Evolutionary conservation across 2,797 vertebrate genomes (phyloP), one percentile per base, ranked within the genome.

Genomic region (Phyllotis vaccarum): DNA sequence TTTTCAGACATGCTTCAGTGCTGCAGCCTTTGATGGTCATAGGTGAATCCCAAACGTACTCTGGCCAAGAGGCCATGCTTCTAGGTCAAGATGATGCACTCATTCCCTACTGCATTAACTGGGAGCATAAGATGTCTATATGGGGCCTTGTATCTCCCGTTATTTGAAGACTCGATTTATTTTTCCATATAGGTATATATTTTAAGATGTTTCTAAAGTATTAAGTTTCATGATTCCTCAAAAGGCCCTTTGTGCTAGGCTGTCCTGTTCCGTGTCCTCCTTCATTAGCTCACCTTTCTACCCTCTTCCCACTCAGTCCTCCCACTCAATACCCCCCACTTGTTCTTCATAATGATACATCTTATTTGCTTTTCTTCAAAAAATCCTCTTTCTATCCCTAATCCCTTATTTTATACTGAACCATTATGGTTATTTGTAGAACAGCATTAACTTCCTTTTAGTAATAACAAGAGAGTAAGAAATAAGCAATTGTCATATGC

Each of bases 381-480:
- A 37, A 37, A 40, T 72, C 3, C 19, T 40, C 68, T 64, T 14
- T 29, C 40, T 4, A 22, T 19, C n/a, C 68, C n/a, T 40, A 72
- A 9, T 40, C 21, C 17, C n/a, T 72, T 72, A 22, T 10, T 72
- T 19, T 37, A 4, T 72, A 22, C n/a, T 9, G 10, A 72, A 72
- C 8, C 37, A 37, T 40, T 72, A 29, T 9, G 3, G 17, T 72
- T 72, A 40, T 5, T 21, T 70, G 70, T 2, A 74, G 1, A 91
- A 3, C 6, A 5, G 37, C 64, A 43, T 14, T 89, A 6, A 72
- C 58, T 97, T 96, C 60, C 11, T 95, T 82, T 86, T 92, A 43
- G 78, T 76, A 95, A 56, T 87, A 79, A 60, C 31, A 75, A 54
- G 1, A 13, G 43, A 66, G n/a, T n/a, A 52, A 90, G 78, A 92